Conservation (phyloP, 2,113 vertebrate species). For the Cyanistes caeruleus region DNA sequence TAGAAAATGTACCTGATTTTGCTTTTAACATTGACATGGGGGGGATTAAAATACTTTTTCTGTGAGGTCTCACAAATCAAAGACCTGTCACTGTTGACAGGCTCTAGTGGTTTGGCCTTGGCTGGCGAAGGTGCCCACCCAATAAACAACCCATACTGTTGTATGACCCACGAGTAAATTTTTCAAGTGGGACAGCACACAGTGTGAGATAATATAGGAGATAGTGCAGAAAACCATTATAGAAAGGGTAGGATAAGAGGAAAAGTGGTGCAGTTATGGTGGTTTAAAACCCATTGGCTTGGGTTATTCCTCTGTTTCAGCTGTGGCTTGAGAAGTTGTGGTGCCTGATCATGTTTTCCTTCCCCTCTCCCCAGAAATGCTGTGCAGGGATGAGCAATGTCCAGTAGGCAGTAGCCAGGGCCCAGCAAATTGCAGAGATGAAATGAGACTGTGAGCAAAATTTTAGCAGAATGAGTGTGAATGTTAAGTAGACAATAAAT, state of each 20-base stretch:
- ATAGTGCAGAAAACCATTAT: neutral
- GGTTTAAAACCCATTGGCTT: neutral
- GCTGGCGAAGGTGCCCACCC: neutral
- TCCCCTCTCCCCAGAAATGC: neutral
- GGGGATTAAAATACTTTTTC: neutral
- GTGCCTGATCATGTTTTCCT: neutral
- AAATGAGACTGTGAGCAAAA: neutral
- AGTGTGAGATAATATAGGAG: neutral
- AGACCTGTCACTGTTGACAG: neutral
- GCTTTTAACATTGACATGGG: neutral
- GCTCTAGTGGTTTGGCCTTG: neutral
- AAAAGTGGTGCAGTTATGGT: neutral
- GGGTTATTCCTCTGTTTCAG: neutral
- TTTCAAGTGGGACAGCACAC: neutral
- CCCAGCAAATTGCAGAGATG: neutral
- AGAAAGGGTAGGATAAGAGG: neutral
- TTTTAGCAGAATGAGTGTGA: neutral
- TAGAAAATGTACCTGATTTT: neutral
- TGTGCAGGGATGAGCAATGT: neutral
- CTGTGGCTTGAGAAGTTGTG: neutral
- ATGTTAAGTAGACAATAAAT: neutral
- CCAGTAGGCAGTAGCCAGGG: neutral
- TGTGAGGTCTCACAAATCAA: neutral
- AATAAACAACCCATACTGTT: neutral
- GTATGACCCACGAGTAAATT: neutral